A percentile compares a stretch with the other conserved stretches of the same genome.
Conservation (phyloP, 1,140 invertebrate species). For the Penaeus japonicus region DNA sequence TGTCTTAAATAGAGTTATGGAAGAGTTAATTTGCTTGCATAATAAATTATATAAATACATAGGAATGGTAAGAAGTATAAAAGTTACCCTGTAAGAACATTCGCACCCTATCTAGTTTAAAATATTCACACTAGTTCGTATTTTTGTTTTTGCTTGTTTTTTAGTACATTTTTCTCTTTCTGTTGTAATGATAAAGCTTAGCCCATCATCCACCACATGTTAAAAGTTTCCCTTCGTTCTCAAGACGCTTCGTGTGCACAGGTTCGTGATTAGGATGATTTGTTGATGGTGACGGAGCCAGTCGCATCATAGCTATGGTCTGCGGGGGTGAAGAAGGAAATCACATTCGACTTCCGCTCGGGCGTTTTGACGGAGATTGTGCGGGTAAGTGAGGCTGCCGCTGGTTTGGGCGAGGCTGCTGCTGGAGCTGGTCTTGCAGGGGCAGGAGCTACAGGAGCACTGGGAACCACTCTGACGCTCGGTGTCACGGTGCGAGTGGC, state of each 20-base stretch:
- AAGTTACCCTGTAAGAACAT: no score
- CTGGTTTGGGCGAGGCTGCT: not conserved
- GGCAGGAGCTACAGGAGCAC: not conserved
- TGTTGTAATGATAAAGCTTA: no score
- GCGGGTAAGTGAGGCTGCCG: slow-evolving; percentile 3
- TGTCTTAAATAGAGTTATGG: no score
- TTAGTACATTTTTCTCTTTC: no score
- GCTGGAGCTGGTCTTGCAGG: not conserved
- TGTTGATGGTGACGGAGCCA: slow-evolving; percentile 29
- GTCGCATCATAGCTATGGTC: slow-evolving; percentile 46
- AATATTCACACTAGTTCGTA: no score
- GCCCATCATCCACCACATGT: no score
- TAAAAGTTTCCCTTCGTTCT: no score
- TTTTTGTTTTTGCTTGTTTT: no score
- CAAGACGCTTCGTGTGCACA: not conserved
- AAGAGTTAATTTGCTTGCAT: no score
- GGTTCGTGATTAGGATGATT: not conserved
- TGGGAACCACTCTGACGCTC: not conserved
- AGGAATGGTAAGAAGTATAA: no score
- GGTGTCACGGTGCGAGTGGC: not conserved
- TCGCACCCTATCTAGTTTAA: no score
- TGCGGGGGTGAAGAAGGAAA: slow-evolving; percentile 33
- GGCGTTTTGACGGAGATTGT: slow-evolving; percentile 44
- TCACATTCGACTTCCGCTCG: slow-evolving; percentile 20
- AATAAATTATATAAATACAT: no score